Base-by-base conservation (phyloP, 2,888 invertebrate genomes). In the Cataglyphis rosenhaueri region DNA sequence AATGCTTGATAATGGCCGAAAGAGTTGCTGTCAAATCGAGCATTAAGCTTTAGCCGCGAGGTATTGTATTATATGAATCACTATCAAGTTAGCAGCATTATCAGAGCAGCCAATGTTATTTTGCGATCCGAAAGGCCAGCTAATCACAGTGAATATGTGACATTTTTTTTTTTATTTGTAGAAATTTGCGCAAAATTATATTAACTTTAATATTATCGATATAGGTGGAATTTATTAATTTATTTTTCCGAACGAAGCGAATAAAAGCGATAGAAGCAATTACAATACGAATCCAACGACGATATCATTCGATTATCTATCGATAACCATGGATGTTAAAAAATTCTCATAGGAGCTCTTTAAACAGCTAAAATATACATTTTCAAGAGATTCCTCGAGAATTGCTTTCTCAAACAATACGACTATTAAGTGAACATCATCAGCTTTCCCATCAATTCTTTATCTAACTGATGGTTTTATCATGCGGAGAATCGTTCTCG, bases 361-460 rank as follows among this genome's bases (percentile, higher is more conserved):
- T n/a, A 12, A 52, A 73, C 6, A 32, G 35, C 59, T 68, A 25
- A 25, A n/a, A 21, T 32, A n/a, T 32, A 59, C 48, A 3, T 59
- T 61, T 35, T 35, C 4, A 35, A 15, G 57, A 79, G 44, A 48
- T 9, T 32, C 12, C 5, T 18, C 25, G 21, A 32, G 21, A 68
- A 15, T n/a, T 10, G 38, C 41, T 57, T 6, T 48, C 12, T 32
- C 35, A 12, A 48, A 32, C 29, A 35, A 15, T 21, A 48, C 44
- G 12, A 70, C 9, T 21, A 70, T 44, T 70, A 59, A 70, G 59
- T 21, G 35, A 59, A 59, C 32, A 5, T 61, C 70, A 78, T 78
- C 59, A 78, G 78, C 68, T 59, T 59, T 35, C 32, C 70, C 35
- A 61, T 70, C 59, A 18, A 44, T 79, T 70, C 78, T 79, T 79